A percentile compares a stretch with the other conserved stretches of the same genome.
Conservation (phyloP, 2,888 invertebrate species). For the Temnothorax rugatulus region DNA sequence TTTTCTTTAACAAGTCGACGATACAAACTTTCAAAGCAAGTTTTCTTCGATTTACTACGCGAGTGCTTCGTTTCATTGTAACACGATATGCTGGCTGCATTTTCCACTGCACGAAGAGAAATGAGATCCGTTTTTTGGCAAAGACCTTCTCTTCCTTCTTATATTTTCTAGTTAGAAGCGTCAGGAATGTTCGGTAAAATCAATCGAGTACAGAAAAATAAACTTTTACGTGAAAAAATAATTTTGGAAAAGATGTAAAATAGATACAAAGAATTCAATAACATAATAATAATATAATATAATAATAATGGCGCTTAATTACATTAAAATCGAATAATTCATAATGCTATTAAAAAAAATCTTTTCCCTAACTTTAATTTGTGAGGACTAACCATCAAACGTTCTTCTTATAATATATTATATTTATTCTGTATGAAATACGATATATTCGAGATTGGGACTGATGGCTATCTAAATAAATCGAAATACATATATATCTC, state of each 20-base stretch:
- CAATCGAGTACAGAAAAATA: neutral
- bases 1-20: constrained; percentile 24
- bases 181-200: constrained; percentile 5
- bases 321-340: neutral
- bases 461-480: constrained; percentile 2
- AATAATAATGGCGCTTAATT: neutral
- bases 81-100: constrained; percentile 9
- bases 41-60: constrained; percentile 19
- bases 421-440: neutral
- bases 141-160: neutral
- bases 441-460: neutral
- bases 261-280: neutral
- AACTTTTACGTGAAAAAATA: neutral
- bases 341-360: no score
- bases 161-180: neutral
- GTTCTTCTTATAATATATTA: neutral
- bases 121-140: constrained; percentile 16
- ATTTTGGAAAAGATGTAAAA: neutral
- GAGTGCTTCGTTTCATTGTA: constrained; percentile 27
- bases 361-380: neutral
- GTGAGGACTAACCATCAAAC: neutral
- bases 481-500: neutral
- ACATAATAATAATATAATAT: no score
- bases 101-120: constrained; percentile 9
- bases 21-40: constrained; percentile 33